phyloP scores from a whole-genome alignment of 1,140 invertebrate genomes.

The Epicauta chinensis region DNA sequence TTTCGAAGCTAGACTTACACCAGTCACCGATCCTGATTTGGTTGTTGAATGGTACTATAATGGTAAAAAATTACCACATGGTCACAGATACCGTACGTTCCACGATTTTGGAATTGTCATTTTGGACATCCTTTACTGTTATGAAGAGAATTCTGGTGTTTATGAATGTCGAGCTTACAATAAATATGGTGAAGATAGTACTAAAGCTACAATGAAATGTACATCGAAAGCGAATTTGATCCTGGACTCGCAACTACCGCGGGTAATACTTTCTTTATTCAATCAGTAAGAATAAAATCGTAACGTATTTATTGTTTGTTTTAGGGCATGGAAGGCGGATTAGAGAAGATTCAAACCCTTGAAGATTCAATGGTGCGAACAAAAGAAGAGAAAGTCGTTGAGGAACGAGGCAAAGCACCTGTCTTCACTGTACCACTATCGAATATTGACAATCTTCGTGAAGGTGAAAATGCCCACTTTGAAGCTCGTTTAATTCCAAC shows the following conservation, averaged over 20 bases:
- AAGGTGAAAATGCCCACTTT: constrained; percentile 91
- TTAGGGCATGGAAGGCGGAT: constrained; percentile 84
- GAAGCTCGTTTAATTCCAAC: constrained; percentile 88
- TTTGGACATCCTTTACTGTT: constrained; percentile 93
- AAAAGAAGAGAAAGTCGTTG: constrained; percentile 61
- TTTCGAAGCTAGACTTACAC: constrained; percentile 86
- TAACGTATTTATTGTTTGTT: constrained; percentile 33
- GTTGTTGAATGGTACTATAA: constrained; percentile 95
- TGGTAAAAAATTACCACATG: constrained; percentile 84
- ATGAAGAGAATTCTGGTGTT: constrained; percentile 92
- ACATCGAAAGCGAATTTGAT: constrained; percentile 87
- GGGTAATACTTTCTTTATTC: constrained; percentile 47
- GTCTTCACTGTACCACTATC: constrained; percentile 85
- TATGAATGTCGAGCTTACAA: constrained; percentile 91
- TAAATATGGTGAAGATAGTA: constrained; percentile 83
- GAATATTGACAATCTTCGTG: constrained; percentile 77
- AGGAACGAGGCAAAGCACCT: constrained; percentile 74
- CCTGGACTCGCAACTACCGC: constrained; percentile 89
- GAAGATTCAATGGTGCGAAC: constrained; percentile 78
- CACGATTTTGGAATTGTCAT: constrained; percentile 97
- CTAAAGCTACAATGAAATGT: constrained; percentile 79
- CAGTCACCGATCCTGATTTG: constrained; percentile 86
- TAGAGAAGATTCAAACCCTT: constrained; percentile 86
- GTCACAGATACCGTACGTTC: constrained; percentile 92
- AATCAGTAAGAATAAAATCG: too few relatives aligned